These are phyloP conservation scores for Stictocephala bisonia DNA, from an alignment of 2,888 invertebrate genomes.

Conservation along the genomic window DNA sequence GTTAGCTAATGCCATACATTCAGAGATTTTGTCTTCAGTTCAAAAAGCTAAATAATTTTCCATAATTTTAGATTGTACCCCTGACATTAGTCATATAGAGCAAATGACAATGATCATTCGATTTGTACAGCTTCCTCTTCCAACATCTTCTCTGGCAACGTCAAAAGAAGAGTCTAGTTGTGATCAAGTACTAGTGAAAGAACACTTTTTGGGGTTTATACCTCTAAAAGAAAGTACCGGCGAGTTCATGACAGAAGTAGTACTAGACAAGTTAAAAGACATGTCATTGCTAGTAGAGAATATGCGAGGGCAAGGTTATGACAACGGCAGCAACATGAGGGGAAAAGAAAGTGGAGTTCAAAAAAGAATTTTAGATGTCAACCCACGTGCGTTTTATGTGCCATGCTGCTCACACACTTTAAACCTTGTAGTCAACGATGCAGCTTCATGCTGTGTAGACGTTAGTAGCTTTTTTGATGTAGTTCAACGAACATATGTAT, in stretches of 20 bases:
- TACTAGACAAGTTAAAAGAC: constrained; percentile 5
- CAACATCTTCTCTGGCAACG: background rate
- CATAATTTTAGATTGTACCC: constrained; percentile 32
- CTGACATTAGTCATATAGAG: constrained; percentile 14
- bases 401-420: constrained; percentile 19
- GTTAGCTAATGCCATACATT: background rate
- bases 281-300: background rate
- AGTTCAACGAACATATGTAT: too few relatives aligned
- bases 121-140: background rate
- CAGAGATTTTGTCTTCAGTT: background rate
- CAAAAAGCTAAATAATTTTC: constrained; percentile 12
- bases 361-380: constrained; percentile 15
- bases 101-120: constrained; percentile 29
- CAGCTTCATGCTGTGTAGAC: background rate
- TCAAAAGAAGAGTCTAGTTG: background rate
- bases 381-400: constrained; percentile 29
- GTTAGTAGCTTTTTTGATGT: constrained; percentile 6
- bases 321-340: constrained; percentile 38
- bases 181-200: too few relatives aligned
- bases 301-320: constrained; percentile 19
- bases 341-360: constrained; percentile 29
- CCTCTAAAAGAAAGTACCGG: constrained; percentile 7
- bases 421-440: constrained; percentile 18
- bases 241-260: background rate
- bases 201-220: constrained; percentile 39